Percentiles rank a stretch among this genome's conserved stretches.
phyloP scores from a whole-genome alignment of 1,140 invertebrate genomes.

The Cyphomyrmex costatus region DNA sequence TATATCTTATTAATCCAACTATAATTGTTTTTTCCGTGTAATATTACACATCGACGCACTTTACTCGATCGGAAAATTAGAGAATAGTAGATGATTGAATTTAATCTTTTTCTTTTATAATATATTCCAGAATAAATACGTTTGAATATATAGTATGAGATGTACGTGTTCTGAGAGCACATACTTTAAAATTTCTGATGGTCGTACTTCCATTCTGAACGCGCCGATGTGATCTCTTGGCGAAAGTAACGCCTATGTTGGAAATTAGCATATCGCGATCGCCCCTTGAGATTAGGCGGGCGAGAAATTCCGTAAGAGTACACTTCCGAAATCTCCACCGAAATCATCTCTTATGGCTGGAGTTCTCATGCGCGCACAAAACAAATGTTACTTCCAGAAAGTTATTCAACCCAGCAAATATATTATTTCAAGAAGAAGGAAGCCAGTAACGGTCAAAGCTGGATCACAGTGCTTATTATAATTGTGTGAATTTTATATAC shows the following conservation, averaged over 20 bases:
- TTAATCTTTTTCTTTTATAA: slow-evolving; percentile 66
- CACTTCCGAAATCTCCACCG: slow-evolving; percentile 57
- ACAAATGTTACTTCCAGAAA: background rate
- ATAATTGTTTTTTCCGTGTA: too few species aligned
- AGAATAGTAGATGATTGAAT: slow-evolving; percentile 57
- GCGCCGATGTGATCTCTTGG: slow-evolving; percentile 75
- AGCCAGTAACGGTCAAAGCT: too few species aligned
- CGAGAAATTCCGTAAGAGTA: slow-evolving; percentile 61
- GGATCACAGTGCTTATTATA: too few species aligned
- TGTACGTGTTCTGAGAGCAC: slow-evolving; percentile 44
- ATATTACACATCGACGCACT: background rate
- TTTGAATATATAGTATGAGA: slow-evolving; percentile 70
- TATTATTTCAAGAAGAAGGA: background rate
- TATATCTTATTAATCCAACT: too few species aligned
- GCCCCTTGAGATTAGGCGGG: slow-evolving; percentile 59
- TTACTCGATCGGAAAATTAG: background rate
- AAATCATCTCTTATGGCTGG: background rate
- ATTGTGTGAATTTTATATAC: too few species aligned
- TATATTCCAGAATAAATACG: slow-evolving; percentile 72
- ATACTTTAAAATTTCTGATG: slow-evolving; percentile 59
- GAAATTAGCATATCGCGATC: slow-evolving; percentile 79
- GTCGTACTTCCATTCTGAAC: slow-evolving; percentile 69
- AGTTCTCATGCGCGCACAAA: background rate
- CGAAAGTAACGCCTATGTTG: slow-evolving; percentile 74
- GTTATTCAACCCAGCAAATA: background rate